Conservation (phyloP, 2,888 invertebrate genomes). For the Sclerodermus sp. region DNA sequence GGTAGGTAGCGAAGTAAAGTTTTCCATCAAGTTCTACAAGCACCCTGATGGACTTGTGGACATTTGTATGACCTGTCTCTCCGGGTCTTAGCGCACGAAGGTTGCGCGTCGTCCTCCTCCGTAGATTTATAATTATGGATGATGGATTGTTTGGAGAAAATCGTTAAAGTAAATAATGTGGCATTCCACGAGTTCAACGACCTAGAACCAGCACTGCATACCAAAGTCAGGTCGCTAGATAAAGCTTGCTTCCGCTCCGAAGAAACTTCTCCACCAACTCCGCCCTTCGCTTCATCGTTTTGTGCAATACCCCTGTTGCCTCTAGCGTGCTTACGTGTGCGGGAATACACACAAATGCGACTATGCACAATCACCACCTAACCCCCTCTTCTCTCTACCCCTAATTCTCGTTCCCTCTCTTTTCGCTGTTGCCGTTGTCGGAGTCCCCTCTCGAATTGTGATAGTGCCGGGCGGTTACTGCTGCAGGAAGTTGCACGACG, state of each 20-base stretch:
- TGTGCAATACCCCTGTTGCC: neutral
- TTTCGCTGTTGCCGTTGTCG: neutral
- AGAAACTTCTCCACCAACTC: conserved; percentile 14
- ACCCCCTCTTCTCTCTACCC: neutral
- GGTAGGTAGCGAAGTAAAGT: too few species aligned
- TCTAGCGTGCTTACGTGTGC: too few species aligned
- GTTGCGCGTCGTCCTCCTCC: too few species aligned
- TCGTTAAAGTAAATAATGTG: conserved; percentile 35
- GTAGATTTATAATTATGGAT: conserved; percentile 34
- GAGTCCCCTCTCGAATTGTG: conserved; percentile 8
- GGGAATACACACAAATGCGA: neutral
- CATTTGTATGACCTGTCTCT: too few species aligned
- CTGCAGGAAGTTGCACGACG: conserved; percentile 5
- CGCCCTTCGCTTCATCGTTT: conserved; percentile 4
- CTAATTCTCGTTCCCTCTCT: neutral
- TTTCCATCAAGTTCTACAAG: too few species aligned
- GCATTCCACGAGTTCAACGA: conserved; percentile 18
- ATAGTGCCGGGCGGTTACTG: conserved; percentile 1
- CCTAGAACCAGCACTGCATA: conserved; percentile 2
- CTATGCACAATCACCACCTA: neutral
- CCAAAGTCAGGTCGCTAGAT: conserved; percentile 20
- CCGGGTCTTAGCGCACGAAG: too few species aligned
- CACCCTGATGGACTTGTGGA: too few species aligned
- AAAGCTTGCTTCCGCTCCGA: conserved; percentile 26
- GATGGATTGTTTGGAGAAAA: conserved; percentile 21